Evolutionary conservation across 2,797 vertebrate species (phyloP).

Genomic region (Octomys mimax): DNA sequence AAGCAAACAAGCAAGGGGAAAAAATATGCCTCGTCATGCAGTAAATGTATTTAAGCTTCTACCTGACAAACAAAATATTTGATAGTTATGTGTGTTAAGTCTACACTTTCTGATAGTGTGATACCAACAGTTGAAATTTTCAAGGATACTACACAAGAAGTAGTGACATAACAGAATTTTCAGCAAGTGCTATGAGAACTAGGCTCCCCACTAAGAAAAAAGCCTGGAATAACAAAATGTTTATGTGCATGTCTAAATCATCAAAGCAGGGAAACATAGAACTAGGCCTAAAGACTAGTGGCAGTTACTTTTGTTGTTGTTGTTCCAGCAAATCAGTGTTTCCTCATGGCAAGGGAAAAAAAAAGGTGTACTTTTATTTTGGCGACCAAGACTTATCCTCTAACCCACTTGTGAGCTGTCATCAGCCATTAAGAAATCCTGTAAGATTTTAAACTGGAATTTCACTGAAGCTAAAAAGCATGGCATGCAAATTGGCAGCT

Average conservation of each 20-base stretch:
- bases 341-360: background rate
- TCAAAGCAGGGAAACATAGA: background rate
- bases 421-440: conserved; percentile 29
- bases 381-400: background rate
- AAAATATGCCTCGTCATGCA: background rate
- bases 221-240: background rate
- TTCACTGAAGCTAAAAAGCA: conserved; percentile 46
- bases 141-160: background rate
- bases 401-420: conserved; percentile 66
- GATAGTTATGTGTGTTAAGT: background rate
- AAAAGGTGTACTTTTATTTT: background rate
- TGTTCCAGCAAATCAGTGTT: background rate
- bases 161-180: background rate
- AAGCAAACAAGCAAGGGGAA: background rate
- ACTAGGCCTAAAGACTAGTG: background rate
- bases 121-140: background rate
- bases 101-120: background rate
- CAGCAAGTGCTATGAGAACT: background rate
- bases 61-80: background rate
- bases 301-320: background rate
- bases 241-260: background rate
- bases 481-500: conserved; percentile 42
- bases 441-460: conserved; percentile 34
- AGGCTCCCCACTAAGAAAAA: background rate
- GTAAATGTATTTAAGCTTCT: background rate